Evolutionary conservation across 2,113 vertebrate genomes (phyloP), one percentile per base, ranked within the genome.

Genomic region (Hymenochirus boettgeri): DNA sequence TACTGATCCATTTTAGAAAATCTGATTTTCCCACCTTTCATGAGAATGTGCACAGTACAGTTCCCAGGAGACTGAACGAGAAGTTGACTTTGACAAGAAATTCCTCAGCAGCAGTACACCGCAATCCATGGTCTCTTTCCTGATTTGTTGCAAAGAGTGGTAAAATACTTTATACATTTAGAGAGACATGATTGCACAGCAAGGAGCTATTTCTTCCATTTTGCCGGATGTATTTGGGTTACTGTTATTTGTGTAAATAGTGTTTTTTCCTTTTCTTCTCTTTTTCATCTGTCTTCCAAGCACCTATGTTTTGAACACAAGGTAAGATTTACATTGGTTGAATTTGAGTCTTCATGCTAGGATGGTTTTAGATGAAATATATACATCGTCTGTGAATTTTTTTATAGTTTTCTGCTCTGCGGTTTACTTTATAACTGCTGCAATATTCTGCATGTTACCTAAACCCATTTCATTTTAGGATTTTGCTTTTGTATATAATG

Each of bases 1-100:
- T 95, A 95, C 91, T 89, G 85, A 94, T 95, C 94, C 92, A 94
- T 96, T 98, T 97, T 95, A 92, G 94, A 94, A 96, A 98, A 97
- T 98, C 92, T 92, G 88, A 96, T 98, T 98, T 97, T 97, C 91
- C 94, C 94, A 95, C 93, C 92, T 95, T 94, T 91, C 85, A 84
- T 78, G 86, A 87, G 87, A 92, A 90, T 91, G 91, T 90, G 89
- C 88, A 87, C 83, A 81, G 87, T 6, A 0, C 78, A 70, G 84
- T 85, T 90, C 91, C 86, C 92, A 57, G 69, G 91, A 86, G 92
- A 85, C 80, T 78, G 80, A 72, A 62, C 6, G 77, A 87, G 85
- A 89, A 89, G 88, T 91, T 91, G 92, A 91, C 91, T 94, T 95
- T 94, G 91, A 94, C 88, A 80, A 82, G 76, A 83, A 72, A 82